Conservation (phyloP, 1,140 invertebrate species). For the Drosophila setifemur region DNA sequence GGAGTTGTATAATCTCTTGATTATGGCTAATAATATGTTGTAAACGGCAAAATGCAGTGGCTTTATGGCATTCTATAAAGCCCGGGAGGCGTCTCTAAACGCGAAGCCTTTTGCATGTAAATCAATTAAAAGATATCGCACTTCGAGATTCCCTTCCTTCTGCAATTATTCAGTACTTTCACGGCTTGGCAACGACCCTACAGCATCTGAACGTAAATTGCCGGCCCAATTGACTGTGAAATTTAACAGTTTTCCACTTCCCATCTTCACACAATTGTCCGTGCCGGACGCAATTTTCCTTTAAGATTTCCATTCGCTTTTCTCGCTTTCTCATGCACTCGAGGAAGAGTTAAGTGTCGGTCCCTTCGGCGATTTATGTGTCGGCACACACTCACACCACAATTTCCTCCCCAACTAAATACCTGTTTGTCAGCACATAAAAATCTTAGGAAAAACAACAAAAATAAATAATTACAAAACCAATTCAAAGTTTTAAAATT, state of each 20-base stretch:
- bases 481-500: conserved; percentile 45
- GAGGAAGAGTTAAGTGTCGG: conserved; percentile 46
- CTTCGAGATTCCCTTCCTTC: conserved; percentile 6
- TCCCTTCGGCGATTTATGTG: conserved; percentile 44
- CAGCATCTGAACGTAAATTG: conserved; percentile 20
- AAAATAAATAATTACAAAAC: neutral
- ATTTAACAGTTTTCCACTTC: conserved; percentile 26
- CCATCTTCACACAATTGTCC: conserved; percentile 39
- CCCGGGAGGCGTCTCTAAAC: conserved; percentile 6
- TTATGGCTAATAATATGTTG: conserved; percentile 55
- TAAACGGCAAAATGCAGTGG: conserved; percentile 12
- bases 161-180: conserved; percentile 1
- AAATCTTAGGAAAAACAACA: conserved; percentile 2
- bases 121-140: conserved; percentile 17
- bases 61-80: conserved; percentile 37
- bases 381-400: conserved; percentile 14
- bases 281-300: conserved; percentile 20
- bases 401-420: conserved; percentile 21
- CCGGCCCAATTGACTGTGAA: conserved; percentile 57
- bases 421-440: conserved; percentile 34
- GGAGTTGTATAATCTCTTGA: conserved; percentile 60
- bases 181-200: neutral
- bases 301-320: too few species aligned
- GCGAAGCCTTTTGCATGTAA: conserved; percentile 5
- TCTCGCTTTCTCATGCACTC: conserved; percentile 61